Percentiles rank a stretch among this genome's conserved stretches.
Conservation (phyloP, 2,888 invertebrate species). For the Acronicta leporina region DNA sequence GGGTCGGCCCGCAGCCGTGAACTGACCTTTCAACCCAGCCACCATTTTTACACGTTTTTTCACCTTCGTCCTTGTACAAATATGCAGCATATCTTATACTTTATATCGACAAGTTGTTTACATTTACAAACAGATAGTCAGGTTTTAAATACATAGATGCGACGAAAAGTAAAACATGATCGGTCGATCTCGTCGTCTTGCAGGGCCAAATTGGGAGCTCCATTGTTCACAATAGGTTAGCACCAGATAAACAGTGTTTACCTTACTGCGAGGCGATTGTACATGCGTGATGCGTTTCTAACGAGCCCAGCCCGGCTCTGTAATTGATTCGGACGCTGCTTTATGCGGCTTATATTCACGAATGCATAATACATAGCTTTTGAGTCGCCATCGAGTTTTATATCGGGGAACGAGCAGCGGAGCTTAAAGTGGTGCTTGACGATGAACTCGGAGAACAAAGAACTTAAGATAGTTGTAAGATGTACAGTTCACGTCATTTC, state of each 20-base stretch:
- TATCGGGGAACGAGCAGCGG: constrained; percentile 65
- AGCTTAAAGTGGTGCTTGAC: constrained; percentile 59
- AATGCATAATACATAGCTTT: constrained; percentile 87
- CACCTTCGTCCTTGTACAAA: constrained; percentile 57
- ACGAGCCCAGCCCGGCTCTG: constrained; percentile 81
- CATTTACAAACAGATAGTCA: constrained; percentile 45
- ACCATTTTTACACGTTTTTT: constrained; percentile 63
- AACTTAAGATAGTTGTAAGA: constrained; percentile 63
- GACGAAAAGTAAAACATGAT: constrained; percentile 64
- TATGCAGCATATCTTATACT: constrained; percentile 35
- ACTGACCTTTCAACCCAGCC: constrained; percentile 72
- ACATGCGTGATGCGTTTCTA: constrained; percentile 89
- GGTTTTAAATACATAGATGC: constrained; percentile 45
- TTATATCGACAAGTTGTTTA: constrained; percentile 51
- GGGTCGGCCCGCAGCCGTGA: constrained; percentile 76
- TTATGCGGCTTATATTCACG: constrained; percentile 87
- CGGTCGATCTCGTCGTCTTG: constrained; percentile 68
- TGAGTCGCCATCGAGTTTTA: constrained; percentile 71
- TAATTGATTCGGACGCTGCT: constrained; percentile 87
- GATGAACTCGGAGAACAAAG: constrained; percentile 70
- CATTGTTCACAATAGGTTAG: constrained; percentile 84
- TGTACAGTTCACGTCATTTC: constrained; percentile 37
- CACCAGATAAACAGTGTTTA: constrained; percentile 85
- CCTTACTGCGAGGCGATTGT: constrained; percentile 82
- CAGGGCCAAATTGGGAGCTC: constrained; percentile 81